Percentiles rank a stretch among this genome's conserved stretches.
Conservation (phyloP, 2,888 invertebrate genomes). For the Catocala sponsa region DNA sequence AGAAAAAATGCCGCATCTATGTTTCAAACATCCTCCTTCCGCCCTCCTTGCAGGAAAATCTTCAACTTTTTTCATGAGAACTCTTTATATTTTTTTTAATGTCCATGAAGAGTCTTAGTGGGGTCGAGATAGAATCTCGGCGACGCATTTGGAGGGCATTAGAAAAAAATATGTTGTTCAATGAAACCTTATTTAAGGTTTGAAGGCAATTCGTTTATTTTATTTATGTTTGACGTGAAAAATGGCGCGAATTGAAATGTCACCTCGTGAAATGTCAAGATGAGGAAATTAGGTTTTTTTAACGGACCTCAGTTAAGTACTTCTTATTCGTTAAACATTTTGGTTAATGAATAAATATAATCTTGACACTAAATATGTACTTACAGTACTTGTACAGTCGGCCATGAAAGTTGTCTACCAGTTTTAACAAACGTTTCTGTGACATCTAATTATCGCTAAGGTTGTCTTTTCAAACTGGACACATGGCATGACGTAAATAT, state of each 20-base stretch:
- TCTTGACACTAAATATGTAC: no score
- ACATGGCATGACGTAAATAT: no score
- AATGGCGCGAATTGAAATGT: conserved; percentile 41
- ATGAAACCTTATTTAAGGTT: conserved; percentile 48
- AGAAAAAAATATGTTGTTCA: conserved; percentile 52
- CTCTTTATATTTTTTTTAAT: conserved; percentile 80
- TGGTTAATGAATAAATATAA: no score
- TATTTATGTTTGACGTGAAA: conserved; percentile 35
- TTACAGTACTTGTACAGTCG: no score
- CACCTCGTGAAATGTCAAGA: conserved; percentile 27
- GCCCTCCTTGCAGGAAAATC: conserved; percentile 56
- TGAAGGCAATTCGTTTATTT: conserved; percentile 49
- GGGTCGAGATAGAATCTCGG: conserved; percentile 65
- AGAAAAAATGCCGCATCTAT: conserved; percentile 51
- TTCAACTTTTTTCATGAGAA: conserved; percentile 68
- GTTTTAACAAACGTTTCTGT: no score
- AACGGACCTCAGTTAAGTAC: neutral
- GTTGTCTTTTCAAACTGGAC: no score
- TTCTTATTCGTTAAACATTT: no score
- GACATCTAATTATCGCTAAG: no score
- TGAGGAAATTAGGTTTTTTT: conserved; percentile 21
- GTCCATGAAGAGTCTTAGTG: conserved; percentile 64
- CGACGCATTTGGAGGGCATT: conserved; percentile 52
- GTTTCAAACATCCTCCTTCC: conserved; percentile 3
- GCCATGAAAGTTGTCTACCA: no score